Percentiles rank a stretch among this genome's conserved stretches.
These are phyloP conservation scores for Saccopteryx bilineata DNA, from an alignment of 2,113 vertebrate species.

Conservation along the genomic window DNA sequence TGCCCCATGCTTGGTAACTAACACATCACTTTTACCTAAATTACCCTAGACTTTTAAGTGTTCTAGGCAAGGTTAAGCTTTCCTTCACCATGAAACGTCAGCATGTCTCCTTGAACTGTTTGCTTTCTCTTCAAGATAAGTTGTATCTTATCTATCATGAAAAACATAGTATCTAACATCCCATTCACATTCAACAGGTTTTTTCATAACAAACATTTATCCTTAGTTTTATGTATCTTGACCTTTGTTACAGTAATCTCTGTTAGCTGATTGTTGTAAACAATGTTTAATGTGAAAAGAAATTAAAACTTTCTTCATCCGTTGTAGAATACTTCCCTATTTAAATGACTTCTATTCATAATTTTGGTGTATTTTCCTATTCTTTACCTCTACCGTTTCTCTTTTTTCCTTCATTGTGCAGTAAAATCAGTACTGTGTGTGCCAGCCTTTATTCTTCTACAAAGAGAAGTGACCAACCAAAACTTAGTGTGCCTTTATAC, in stretches of 20 bases:
- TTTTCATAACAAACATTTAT: conserved; percentile 54
- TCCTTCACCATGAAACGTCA: conserved; percentile 32
- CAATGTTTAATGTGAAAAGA: conserved; percentile 71
- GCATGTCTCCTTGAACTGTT: conserved; percentile 59
- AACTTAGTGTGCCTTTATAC: not conserved
- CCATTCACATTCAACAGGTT: conserved; percentile 60
- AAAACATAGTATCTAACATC: conserved; percentile 25
- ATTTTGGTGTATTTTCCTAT: not conserved
- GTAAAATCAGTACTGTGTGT: not conserved
- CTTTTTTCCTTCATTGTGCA: not conserved
- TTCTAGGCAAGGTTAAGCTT: not conserved
- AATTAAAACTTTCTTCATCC: conserved; percentile 75
- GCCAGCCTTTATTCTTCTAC: not conserved
- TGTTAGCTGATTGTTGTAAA: conserved; percentile 69
- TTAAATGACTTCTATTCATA: conserved; percentile 35
- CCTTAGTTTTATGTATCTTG: conserved; percentile 67
- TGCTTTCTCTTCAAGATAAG: conserved; percentile 56
- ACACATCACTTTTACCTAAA: not conserved
- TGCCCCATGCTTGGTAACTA: not conserved
- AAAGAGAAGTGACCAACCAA: not conserved
- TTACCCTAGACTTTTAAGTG: not conserved
- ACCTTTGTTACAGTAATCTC: conserved; percentile 64
- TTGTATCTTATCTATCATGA: conserved; percentile 47
- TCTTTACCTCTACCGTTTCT: conserved; percentile 10
- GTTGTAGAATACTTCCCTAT: conserved; percentile 68